Percentiles rank a stretch among this genome's conserved stretches.
phyloP scores from a whole-genome alignment of 2,113 vertebrate genomes.

The Stegastes partitus region DNA sequence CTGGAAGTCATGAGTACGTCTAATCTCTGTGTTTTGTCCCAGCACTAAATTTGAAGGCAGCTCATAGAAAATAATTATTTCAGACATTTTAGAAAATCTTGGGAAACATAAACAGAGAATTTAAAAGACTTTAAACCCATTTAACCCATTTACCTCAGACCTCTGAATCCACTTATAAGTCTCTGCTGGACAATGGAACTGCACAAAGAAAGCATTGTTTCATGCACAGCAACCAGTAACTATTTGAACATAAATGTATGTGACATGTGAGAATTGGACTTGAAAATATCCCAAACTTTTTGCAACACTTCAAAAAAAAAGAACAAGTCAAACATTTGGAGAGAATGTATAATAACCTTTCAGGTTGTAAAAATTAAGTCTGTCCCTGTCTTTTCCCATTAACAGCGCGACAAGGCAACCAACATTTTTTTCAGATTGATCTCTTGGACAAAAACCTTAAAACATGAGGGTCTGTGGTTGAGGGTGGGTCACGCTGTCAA shows the following conservation, averaged over 20 bases:
- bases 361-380: not conserved
- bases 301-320: not conserved
- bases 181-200: no score
- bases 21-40: not conserved
- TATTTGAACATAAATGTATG: not conserved
- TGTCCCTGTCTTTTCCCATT: not conserved
- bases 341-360: not conserved
- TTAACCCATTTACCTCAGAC: no score
- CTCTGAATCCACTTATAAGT: no score
- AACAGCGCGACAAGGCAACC: not conserved
- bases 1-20: not conserved
- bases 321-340: no score
- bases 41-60: not conserved
- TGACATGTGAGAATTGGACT: not conserved
- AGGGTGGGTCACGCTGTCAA: not conserved
- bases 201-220: no score
- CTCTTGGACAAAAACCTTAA: not conserved
- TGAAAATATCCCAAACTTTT: not conserved
- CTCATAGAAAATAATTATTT: not conserved
- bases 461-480: not conserved
- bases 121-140: no score
- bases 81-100: not conserved
- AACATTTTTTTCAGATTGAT: constrained; percentile 1
- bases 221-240: no score
- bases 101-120: no score